A percentile compares a stretch with the other conserved stretches of the same genome.
Evolutionary conservation across 2,888 invertebrate species (phyloP).

Genomic region (Hirtodrosophila cameraria): DNA sequence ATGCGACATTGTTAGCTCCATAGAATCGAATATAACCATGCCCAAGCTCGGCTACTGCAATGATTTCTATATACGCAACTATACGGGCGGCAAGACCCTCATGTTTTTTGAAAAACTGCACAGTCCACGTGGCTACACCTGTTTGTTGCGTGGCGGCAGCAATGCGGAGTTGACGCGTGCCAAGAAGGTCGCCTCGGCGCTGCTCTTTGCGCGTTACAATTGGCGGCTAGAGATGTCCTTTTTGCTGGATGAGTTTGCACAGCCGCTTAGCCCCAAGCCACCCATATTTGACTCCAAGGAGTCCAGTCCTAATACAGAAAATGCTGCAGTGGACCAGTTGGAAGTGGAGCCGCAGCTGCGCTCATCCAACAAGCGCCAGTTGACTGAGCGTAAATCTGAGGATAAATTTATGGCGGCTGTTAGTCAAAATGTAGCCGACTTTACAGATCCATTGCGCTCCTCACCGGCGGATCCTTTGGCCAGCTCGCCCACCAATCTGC

Average conservation of each 20-base stretch:
- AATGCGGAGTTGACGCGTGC: constrained; percentile 90
- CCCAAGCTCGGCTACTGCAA: constrained; percentile 94
- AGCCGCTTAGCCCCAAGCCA: constrained; percentile 87
- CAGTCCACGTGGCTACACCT: constrained; percentile 92
- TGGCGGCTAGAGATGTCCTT: constrained; percentile 96
- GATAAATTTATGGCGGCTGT: constrained; percentile 86
- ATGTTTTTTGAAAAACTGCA: constrained; percentile 97
- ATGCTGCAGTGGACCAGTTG: constrained; percentile 57
- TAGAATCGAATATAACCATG: constrained; percentile 93
- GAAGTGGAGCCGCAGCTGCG: constrained; percentile 43
- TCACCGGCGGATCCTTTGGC: constrained; percentile 81
- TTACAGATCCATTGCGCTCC: constrained; percentile 92
- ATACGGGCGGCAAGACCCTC: constrained; percentile 91
- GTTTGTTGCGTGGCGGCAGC: constrained; percentile 93
- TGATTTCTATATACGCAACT: constrained; percentile 90
- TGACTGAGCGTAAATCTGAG: constrained; percentile 80
- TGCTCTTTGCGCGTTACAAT: constrained; percentile 91
- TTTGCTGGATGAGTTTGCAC: constrained; percentile 93
- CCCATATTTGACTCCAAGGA: constrained; percentile 85
- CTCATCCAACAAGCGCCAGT: constrained; percentile 36
- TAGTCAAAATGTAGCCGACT: constrained; percentile 86
- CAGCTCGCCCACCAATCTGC: constrained; percentile 82
- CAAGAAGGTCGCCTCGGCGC: constrained; percentile 92
- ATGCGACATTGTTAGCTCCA: constrained; percentile 93
- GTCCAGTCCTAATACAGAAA: constrained; percentile 79